Conservation (phyloP, 2,888 invertebrate species). For the Hirtodrosophila alboralis region DNA sequence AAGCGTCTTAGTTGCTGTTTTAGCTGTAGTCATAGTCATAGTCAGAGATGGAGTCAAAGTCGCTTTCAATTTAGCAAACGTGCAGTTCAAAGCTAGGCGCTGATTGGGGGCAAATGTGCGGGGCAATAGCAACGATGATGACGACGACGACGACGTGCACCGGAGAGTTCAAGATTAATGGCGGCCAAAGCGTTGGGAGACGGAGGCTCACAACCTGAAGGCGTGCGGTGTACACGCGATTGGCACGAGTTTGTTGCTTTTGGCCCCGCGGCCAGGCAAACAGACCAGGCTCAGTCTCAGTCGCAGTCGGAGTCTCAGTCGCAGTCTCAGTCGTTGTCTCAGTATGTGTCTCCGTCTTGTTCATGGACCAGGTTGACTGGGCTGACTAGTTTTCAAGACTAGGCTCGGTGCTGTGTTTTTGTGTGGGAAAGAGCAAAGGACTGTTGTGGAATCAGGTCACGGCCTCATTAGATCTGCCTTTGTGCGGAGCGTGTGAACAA, state of each 20-base stretch:
- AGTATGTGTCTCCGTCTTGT: not conserved
- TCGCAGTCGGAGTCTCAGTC: conserved; percentile 3
- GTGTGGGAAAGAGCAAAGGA: conserved; percentile 66
- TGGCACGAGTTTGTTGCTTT: conserved; percentile 82
- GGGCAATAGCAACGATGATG: conserved; percentile 42
- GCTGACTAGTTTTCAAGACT: conserved; percentile 60
- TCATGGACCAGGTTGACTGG: conserved; percentile 33
- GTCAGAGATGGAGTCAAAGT: conserved; percentile 60
- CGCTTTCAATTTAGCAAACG: conserved; percentile 80
- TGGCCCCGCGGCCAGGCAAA: conserved; percentile 40
- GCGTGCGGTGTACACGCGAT: conserved; percentile 84
- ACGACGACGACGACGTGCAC: conserved; percentile 41
- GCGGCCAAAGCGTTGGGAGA: conserved; percentile 59
- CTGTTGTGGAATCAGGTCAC: conserved; percentile 66
- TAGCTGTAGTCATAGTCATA: conserved; percentile 24
- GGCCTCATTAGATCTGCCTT: conserved; percentile 72
- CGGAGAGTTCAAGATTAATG: conserved; percentile 72
- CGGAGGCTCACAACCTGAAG: conserved; percentile 62
- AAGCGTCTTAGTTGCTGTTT: conserved; percentile 23
- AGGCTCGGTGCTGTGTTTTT: conserved; percentile 20
- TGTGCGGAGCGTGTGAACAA: conserved; percentile 69
- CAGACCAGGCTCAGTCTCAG: conserved; percentile 17
- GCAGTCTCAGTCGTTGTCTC: conserved; percentile 8
- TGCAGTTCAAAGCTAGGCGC: conserved; percentile 76
- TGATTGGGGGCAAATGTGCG: conserved; percentile 78